phyloP scores from a whole-genome alignment of 2,888 invertebrate genomes.

The Phalangium opilio region DNA sequence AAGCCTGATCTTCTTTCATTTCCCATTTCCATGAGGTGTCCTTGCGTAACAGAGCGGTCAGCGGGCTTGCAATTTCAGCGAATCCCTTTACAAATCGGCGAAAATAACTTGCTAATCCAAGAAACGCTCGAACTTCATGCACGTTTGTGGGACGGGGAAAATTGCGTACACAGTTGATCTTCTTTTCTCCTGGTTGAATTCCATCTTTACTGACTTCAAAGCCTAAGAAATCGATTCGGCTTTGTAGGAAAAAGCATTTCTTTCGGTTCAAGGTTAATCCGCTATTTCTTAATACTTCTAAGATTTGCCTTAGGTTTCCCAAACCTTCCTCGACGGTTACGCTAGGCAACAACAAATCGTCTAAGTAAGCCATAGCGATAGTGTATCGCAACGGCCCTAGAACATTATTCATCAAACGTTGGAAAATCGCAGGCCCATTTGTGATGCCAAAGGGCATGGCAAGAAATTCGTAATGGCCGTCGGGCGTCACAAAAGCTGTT shows the following conservation, averaged over 20 bases:
- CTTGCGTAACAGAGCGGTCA: not conserved
- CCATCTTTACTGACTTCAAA: not conserved
- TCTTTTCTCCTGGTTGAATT: not conserved
- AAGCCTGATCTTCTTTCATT: not conserved
- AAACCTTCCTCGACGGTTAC: slow-evolving; percentile 1
- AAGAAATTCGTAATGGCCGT: not conserved
- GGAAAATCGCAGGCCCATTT: not conserved
- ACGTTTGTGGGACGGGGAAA: not conserved
- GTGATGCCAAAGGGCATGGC: not conserved
- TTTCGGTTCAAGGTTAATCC: not conserved
- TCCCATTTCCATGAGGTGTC: not conserved
- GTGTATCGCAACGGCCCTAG: not conserved
- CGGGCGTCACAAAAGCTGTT: not conserved
- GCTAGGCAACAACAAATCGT: slow-evolving; percentile 2
- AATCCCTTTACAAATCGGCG: slow-evolving; percentile 1
- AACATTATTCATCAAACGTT: not conserved
- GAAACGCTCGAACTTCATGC: slow-evolving; percentile 1
- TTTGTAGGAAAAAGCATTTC: slow-evolving; percentile 1
- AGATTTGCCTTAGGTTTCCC: not conserved
- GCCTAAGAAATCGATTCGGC: not conserved
- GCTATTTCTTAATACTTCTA: not conserved
- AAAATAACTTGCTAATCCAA: slow-evolving; percentile 1
- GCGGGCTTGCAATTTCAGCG: not conserved
- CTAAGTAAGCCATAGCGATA: not conserved
- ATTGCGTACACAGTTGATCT: not conserved